phyloP scores from a whole-genome alignment of 2,797 vertebrate genomes.

The Huso huso region DNA sequence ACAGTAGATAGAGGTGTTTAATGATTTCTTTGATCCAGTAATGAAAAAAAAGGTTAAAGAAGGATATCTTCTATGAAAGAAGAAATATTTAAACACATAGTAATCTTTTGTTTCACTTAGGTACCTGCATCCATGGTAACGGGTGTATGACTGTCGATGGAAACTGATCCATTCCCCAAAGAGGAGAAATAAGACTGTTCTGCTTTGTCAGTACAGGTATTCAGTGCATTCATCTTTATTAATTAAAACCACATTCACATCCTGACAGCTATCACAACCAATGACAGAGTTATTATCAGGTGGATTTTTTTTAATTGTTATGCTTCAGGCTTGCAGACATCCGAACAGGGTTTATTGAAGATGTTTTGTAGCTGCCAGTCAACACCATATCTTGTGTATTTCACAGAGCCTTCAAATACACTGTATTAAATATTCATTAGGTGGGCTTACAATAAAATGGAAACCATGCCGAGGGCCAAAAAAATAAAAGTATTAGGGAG shows the following conservation, averaged over 20 bases:
- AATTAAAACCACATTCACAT: conserved; percentile 57
- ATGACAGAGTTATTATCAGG: conserved; percentile 56
- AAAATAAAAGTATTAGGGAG: conserved; percentile 29
- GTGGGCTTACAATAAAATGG: conserved; percentile 29
- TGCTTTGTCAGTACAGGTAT: conserved; percentile 16
- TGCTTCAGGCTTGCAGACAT: conserved; percentile 51
- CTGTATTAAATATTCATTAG: conserved; percentile 44
- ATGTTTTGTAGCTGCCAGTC: conserved; percentile 32
- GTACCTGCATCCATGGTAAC: too few species aligned
- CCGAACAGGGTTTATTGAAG: conserved; percentile 49
- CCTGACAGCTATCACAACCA: conserved; percentile 55
- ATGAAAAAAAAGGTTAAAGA: too few species aligned
- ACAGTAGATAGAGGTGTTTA: too few species aligned
- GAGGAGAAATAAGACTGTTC: conserved; percentile 1
- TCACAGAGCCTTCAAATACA: conserved; percentile 33
- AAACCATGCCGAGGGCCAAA: conserved; percentile 30
- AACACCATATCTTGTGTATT: conserved; percentile 34
- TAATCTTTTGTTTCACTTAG: too few species aligned
- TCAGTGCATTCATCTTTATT: conserved; percentile 44
- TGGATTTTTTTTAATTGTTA: conserved; percentile 62
- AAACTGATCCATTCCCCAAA: conserved; percentile 1
- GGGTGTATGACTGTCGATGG: too few species aligned
- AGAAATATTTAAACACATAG: too few species aligned
- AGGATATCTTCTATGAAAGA: too few species aligned
- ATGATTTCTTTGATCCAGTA: too few species aligned